These are phyloP conservation scores for Pachypsylla venusta DNA, from an alignment of 1,140 invertebrate genomes.

Conservation along the genomic window DNA sequence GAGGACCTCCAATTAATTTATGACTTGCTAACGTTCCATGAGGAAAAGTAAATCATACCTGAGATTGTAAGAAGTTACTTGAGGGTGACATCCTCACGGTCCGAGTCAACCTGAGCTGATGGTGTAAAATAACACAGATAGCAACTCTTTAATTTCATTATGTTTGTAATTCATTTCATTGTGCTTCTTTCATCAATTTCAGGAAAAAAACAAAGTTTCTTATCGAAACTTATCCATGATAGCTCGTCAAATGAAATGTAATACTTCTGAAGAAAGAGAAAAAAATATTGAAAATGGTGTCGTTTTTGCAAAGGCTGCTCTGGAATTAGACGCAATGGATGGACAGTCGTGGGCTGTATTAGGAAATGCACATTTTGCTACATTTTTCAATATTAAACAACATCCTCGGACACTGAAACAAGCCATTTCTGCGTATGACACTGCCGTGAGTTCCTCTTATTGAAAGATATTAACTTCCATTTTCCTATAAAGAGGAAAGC, in stretches of 20 bases:
- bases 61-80: too few relatives aligned
- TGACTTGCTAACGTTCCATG: too few relatives aligned
- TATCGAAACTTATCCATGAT: conserved; percentile 73
- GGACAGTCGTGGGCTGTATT: conserved; percentile 71
- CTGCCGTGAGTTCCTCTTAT: conserved; percentile 45
- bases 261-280: conserved; percentile 38
- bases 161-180: too few relatives aligned
- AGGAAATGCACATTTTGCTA: conserved; percentile 70
- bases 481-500: too few relatives aligned
- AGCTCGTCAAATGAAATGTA: conserved; percentile 45
- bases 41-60: too few relatives aligned
- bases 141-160: too few relatives aligned
- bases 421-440: conserved; percentile 63
- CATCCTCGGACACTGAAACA: conserved; percentile 53
- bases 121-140: too few relatives aligned
- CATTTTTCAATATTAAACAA: conserved; percentile 60
- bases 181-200: conserved; percentile 24
- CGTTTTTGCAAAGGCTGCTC: conserved; percentile 65
- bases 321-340: conserved; percentile 63
- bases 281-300: conserved; percentile 55
- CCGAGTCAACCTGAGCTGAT: too few relatives aligned
- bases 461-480: neutral
- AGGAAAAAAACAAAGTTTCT: conserved; percentile 64
- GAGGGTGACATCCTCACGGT: too few relatives aligned
- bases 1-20: too few relatives aligned